Evolutionary conservation across 2,113 vertebrate genomes (phyloP).

Genomic region (Passer domesticus): DNA sequence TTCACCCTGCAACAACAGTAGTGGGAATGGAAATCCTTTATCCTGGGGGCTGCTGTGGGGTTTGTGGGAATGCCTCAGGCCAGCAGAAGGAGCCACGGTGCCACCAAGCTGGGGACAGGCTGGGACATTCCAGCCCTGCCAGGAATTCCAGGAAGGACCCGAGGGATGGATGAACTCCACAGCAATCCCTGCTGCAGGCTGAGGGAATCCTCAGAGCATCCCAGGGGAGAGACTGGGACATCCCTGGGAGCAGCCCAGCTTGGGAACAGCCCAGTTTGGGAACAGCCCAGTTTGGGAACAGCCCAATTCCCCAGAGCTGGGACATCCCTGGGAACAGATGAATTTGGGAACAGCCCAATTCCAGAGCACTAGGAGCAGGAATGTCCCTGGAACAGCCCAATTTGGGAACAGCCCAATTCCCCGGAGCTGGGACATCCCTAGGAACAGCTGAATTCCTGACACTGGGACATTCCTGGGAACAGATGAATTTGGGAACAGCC

Average conservation of each 20-base stretch:
- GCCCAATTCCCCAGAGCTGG: not conserved
- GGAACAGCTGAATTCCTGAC: not conserved
- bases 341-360: not conserved
- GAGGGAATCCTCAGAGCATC: rapidly evolving
- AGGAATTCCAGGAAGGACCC: rapidly evolving
- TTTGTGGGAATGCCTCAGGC: not conserved
- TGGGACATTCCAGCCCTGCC: not conserved
- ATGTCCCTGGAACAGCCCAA: too few relatives aligned
- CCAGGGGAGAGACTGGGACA: rapidly evolving
- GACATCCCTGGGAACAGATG: too few relatives aligned
- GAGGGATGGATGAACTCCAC: rapidly evolving
- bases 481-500: not conserved
- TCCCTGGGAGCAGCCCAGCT: not conserved
- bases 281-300: not conserved
- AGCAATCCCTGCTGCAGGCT: rapidly evolving
- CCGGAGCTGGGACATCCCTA: not conserved
- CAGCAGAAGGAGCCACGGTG: not conserved
- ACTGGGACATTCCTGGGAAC: not conserved
- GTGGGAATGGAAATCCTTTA: rapidly evolving
- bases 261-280: not conserved
- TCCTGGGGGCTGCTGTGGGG: not conserved
- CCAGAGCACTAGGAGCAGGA: too few relatives aligned
- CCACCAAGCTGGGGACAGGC: not conserved
- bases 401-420: not conserved
- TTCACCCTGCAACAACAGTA: not conserved